phyloP scores from a whole-genome alignment of 2,888 invertebrate genomes.

The Tetropium fuscum region DNA sequence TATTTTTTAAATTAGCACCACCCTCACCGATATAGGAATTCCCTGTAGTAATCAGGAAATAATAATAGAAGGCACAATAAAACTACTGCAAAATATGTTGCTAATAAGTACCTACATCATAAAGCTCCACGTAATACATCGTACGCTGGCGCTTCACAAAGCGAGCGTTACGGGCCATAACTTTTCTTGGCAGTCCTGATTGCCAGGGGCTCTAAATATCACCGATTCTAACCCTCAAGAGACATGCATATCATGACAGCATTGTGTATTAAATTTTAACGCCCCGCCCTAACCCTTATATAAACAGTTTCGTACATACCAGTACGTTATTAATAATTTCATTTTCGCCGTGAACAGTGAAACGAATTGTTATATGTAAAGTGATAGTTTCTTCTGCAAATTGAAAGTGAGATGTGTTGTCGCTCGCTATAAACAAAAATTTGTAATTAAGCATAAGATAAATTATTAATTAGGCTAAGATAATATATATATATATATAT shows the following conservation, averaged over 20 bases:
- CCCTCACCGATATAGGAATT: conserved; percentile 19
- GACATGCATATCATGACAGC: conserved; percentile 66
- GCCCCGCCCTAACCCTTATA: conserved; percentile 35
- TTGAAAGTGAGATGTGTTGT: no score
- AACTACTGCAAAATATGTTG: conserved; percentile 50
- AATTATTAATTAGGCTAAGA: no score
- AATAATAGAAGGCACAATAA: conserved; percentile 46
- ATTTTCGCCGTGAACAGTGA: conserved; percentile 20
- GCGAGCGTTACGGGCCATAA: conserved; percentile 64
- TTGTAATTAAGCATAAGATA: no score
- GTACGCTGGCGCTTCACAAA: conserved; percentile 45
- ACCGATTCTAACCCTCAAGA: conserved; percentile 74
- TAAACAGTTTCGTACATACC: conserved; percentile 28
- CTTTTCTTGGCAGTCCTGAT: conserved; percentile 59
- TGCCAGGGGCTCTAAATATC: conserved; percentile 74
- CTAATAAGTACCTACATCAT: conserved; percentile 49
- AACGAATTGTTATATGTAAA: not conserved
- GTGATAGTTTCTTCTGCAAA: no score
- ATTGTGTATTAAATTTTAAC: conserved; percentile 28
- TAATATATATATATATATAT: no score
- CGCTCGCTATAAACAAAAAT: no score
- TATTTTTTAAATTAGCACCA: not conserved
- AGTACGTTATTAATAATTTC: conserved; percentile 25
- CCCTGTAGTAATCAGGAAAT: conserved; percentile 46
- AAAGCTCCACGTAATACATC: conserved; percentile 54